phyloP scores from a whole-genome alignment of 2,113 vertebrate genomes.

The Platichthys flesus region DNA sequence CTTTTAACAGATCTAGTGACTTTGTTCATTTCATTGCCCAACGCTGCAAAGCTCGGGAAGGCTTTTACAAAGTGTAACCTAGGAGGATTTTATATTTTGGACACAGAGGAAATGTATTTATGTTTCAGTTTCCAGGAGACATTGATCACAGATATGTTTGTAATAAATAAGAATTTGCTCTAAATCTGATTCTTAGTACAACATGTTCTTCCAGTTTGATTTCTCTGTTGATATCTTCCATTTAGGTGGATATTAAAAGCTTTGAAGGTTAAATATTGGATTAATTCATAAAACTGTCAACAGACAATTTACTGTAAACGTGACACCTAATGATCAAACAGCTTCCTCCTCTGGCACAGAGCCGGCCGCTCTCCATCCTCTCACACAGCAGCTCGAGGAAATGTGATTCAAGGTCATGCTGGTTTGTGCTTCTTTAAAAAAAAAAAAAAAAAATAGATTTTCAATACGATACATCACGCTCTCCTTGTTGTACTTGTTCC shows the following conservation, averaged over 20 bases:
- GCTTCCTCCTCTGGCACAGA: slow-evolving; percentile 73
- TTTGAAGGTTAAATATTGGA: not conserved
- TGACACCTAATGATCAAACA: slow-evolving; percentile 39
- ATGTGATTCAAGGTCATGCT: slow-evolving; percentile 62
- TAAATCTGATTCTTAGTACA: not conserved
- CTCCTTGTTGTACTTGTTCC: slow-evolving; percentile 58
- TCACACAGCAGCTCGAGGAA: slow-evolving; percentile 32
- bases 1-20: no score
- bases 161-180: no score
- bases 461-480: slow-evolving; percentile 43
- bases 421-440: slow-evolving; percentile 34
- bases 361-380: not conserved
- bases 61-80: no score
- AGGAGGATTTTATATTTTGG: no score
- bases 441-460: slow-evolving; percentile 34
- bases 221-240: no score
- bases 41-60: no score
- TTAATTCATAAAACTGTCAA: not conserved
- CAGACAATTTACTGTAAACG: slow-evolving; percentile 6
- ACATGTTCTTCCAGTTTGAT: no score
- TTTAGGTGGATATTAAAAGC: not conserved
- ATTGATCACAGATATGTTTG: no score
- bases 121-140: no score
- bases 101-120: no score
- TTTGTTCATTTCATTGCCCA: no score